Conservation (phyloP, 2,888 invertebrate species). For the Campaea margaritaria region DNA sequence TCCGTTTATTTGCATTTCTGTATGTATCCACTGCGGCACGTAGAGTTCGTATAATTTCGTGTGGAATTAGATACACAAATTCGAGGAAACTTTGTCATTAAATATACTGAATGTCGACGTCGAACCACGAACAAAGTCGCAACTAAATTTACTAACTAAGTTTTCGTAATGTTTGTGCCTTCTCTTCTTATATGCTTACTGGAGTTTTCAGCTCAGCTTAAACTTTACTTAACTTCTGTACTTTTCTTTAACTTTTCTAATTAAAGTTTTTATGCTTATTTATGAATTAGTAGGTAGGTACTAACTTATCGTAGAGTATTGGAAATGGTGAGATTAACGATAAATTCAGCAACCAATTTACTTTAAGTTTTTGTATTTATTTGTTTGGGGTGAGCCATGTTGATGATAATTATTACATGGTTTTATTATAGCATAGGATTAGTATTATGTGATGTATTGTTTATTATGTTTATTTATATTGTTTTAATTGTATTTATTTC, state of each 20-base stretch:
- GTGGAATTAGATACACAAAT: constrained; percentile 27
- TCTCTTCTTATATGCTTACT: constrained; percentile 6
- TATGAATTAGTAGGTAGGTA: no score
- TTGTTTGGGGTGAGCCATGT: no score
- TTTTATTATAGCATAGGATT: no score
- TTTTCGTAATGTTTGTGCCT: constrained; percentile 18
- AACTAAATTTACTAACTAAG: constrained; percentile 32
- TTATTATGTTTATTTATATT: no score
- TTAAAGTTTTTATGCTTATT: no score
- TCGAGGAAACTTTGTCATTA: constrained; percentile 32
- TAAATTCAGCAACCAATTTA: no score
- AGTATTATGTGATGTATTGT: no score
- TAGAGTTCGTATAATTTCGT: constrained; percentile 23
- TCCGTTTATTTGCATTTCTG: constrained; percentile 12
- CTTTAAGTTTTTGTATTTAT: no score
- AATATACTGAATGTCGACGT: constrained; percentile 31
- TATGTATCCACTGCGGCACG: constrained; percentile 13
- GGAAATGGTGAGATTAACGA: no score
- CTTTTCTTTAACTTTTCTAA: neutral
- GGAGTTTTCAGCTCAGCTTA: neutral
- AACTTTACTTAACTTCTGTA: neutral
- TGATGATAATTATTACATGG: no score
- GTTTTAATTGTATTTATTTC: no score
- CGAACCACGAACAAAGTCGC: constrained; percentile 31
- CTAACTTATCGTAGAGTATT: no score